These are phyloP conservation scores for Silurus glanis DNA, from an alignment of 2,113 vertebrate genomes.

Conservation along the genomic window DNA sequence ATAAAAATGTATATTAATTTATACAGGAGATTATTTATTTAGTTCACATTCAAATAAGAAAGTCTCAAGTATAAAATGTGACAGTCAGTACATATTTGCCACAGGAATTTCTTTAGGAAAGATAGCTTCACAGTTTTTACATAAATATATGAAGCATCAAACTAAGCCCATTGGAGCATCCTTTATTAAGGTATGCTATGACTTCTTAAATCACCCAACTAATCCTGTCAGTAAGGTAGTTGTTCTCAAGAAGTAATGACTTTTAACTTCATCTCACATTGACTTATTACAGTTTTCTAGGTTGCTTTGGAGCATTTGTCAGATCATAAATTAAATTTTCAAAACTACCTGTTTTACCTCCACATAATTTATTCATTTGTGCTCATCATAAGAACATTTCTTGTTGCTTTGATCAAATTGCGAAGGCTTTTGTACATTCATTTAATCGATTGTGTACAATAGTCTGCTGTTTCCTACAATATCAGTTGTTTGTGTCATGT, in stretches of 20 bases:
- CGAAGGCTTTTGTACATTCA: too few species aligned
- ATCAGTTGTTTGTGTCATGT: too few species aligned
- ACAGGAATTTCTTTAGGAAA: not conserved
- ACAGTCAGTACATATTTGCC: not conserved
- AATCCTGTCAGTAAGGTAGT: conserved; percentile 3
- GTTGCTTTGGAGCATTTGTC: too few species aligned
- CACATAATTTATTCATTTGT: too few species aligned
- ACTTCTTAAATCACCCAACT: not conserved
- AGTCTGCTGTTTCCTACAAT: too few species aligned
- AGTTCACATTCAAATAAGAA: not conserved
- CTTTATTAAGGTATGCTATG: not conserved
- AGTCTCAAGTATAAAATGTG: not conserved
- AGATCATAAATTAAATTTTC: too few species aligned
- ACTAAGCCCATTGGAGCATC: not conserved
- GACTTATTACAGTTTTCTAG: not conserved
- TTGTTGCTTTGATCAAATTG: too few species aligned
- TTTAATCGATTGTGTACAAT: too few species aligned
- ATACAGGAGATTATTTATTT: not conserved
- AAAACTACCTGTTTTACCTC: too few species aligned
- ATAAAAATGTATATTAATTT: not conserved
- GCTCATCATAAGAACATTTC: too few species aligned
- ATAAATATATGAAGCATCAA: not conserved
- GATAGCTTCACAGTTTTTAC: not conserved
- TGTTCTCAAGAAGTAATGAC: conserved; percentile 10
- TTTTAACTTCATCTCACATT: conserved; percentile 3